Evolutionary conservation across 2,888 invertebrate genomes (phyloP), one percentile per base, ranked within the genome.

Genomic region (Argyra leucocephala): DNA sequence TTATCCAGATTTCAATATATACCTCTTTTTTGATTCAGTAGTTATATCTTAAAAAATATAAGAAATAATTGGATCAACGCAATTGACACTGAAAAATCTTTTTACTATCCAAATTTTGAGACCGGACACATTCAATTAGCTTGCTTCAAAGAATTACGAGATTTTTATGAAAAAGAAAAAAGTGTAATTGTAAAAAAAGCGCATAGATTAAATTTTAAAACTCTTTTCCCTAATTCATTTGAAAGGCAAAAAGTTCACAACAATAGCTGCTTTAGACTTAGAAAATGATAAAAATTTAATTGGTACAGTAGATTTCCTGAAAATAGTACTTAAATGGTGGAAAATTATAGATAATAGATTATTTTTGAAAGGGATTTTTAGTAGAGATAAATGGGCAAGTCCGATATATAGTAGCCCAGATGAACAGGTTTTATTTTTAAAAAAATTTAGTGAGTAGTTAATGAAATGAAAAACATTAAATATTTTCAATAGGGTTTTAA

Each of bases 71-170:
- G n/a, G n/a, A n/a, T n/a, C n/a, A n/a, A n/a, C n/a, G n/a, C n/a
- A n/a, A n/a, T n/a, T n/a, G n/a, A n/a, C n/a, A n/a, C n/a, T n/a
- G n/a, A n/a, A n/a, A n/a, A n/a, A n/a, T n/a, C n/a, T n/a, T n/a
- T n/a, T n/a, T n/a, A n/a, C n/a, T n/a, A n/a, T 57, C 63, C 63
- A 9, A 57, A 57, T 63, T 63, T 63, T 58, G 63, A 57, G 9
- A 24, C n/a, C 3, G 12, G 26, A n/a, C 10, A 7, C 3, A 57
- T 63, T 18, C 48, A 63, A 24, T 21, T 57, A 21, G 57, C 24
- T 21, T 24, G 63, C 21, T 63, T 63, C 12, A 57, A 24, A 24
- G 63, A 63, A 21, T n/a, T 63, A 7, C 48, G 63, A 3, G 57
- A 63, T 26, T 15, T 63, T 21, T 63, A 63, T 63, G 12, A 57